Base-by-base conservation (phyloP, 2,888 invertebrate genomes). In the Hirtodrosophila trivittata region DNA sequence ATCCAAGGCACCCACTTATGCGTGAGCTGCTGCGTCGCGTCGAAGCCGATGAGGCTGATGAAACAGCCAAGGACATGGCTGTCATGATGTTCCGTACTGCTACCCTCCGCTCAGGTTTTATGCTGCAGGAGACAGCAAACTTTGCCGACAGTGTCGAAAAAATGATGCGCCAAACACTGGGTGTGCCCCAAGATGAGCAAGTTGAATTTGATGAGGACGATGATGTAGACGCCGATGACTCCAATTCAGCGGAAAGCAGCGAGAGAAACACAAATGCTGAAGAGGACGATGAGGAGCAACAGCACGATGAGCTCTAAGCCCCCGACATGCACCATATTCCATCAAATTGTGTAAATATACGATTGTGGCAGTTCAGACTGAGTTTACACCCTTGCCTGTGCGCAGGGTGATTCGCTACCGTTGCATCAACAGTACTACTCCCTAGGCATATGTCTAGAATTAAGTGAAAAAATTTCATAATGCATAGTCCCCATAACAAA, bases 1-100 rank as follows among this genome's bases (percentile, higher is more conserved):
- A 99, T 92, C 98, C 99, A 35, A 93, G 97, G 49, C 99, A 99
- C 93, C 99, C 99, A 16, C 92, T 99, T 45, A 95, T 99, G 88
- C 95, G 95, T 77, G 98, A 98, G 91, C 92, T 99, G 72, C 92
- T 98, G 89, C 94, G 95, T 25, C 93, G 97, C 82, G 95, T 98
- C 13, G 93, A 93, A 67, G 93, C 94, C 62, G 95, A 97, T 89
- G 93, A 95, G 37, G 93, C 94, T 30, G 97, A 97, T 91, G 92
- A 93, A 9, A 93, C 92, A 1, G 96, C 97, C 8, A 94, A 94
- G 88, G 94, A 95, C 56, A 96, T 97, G 90, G 97, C 98, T 6
- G 81, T 94, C 58, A 95, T 98, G 92, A 94, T 99, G 93, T 97
- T 96, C 92, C 94, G 95, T 89, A 97, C 97, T 8, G 98, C 98